Evolutionary conservation across 2,888 invertebrate species (phyloP).

Genomic region (Drosophila picticornis): DNA sequence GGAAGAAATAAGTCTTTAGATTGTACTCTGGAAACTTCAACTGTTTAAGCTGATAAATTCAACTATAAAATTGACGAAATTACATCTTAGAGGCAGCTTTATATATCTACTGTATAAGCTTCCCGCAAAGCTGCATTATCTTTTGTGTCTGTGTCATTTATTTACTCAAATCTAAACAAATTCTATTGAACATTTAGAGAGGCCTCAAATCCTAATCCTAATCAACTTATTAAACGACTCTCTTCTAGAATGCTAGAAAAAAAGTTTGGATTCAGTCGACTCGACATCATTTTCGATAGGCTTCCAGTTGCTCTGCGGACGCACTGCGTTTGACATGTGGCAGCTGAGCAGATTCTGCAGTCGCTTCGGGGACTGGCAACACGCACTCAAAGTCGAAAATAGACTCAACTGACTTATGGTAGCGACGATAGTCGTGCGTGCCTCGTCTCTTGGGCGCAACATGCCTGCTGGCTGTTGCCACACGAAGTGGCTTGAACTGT

Average conservation of each 20-base stretch:
- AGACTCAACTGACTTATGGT: slow-evolving; percentile 40
- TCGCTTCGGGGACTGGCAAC: slow-evolving; percentile 73
- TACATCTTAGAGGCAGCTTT: neutral
- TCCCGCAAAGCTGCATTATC: fast-evolving
- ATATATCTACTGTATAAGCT: neutral
- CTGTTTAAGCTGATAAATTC: neutral
- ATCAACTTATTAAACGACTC: neutral
- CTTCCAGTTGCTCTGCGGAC: slow-evolving; percentile 80
- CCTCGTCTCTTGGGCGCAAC: slow-evolving; percentile 2
- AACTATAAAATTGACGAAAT: neutral
- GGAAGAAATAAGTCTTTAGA: neutral
- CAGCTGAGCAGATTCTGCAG: slow-evolving; percentile 56
- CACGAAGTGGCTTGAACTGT: slow-evolving; percentile 26
- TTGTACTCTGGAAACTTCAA: neutral
- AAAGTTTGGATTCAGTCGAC: slow-evolving; percentile 87
- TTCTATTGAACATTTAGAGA: neutral
- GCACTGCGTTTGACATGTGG: slow-evolving; percentile 63
- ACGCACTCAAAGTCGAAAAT: slow-evolving; percentile 14
- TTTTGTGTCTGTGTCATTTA: slow-evolving; percentile 14
- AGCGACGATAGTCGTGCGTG: slow-evolving; percentile 38
- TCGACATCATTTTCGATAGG: slow-evolving; percentile 87
- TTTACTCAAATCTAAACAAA: slow-evolving; percentile 1
- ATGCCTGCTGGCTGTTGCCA: neutral
- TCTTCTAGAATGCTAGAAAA: slow-evolving; percentile 55
- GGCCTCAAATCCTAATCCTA: neutral